A percentile compares a stretch with the other conserved stretches of the same genome.
Conservation (phyloP, 1,140 invertebrate genomes). For the Diploscapter pachys region DNA sequence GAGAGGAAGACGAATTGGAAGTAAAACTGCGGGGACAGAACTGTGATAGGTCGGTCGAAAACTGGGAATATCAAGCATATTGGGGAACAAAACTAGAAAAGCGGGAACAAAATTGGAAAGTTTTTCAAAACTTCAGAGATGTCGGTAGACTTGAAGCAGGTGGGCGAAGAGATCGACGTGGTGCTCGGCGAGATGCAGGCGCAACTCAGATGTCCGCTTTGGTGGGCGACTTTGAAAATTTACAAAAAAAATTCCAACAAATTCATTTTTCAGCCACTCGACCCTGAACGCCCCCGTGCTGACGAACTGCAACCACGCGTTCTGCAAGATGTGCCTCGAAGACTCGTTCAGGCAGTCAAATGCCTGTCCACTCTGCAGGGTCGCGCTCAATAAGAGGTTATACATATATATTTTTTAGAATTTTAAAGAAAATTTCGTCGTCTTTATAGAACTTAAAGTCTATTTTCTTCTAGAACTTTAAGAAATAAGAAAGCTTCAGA, state of each 20-base stretch:
- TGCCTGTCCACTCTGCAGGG: conserved; percentile 18
- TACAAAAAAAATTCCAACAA: background rate
- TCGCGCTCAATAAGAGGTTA: conserved; percentile 4
- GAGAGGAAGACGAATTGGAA: background rate
- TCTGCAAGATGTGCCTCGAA: conserved; percentile 25
- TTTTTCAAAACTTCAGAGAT: conserved; percentile 11
- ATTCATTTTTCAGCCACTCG: conserved; percentile 31
- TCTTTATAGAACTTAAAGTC: too few relatives aligned
- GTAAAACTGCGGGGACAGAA: conserved; percentile 5
- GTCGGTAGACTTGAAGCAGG: background rate
- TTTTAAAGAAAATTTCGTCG: background rate
- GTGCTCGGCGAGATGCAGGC: conserved; percentile 20
- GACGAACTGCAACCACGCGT: conserved; percentile 27
- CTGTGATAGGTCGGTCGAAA: background rate
- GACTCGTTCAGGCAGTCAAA: conserved; percentile 11
- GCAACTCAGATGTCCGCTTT: conserved; percentile 33
- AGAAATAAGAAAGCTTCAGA: too few relatives aligned
- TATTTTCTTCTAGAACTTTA: too few relatives aligned
- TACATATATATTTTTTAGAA: background rate
- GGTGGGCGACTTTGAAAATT: conserved; percentile 18
- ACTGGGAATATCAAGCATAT: background rate
- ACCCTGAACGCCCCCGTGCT: conserved; percentile 29
- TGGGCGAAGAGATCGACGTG: background rate
- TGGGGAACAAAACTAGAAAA: background rate
- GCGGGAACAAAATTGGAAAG: background rate